Conservation (phyloP, 2,888 invertebrate species). For the Coleophora flavipennella region DNA sequence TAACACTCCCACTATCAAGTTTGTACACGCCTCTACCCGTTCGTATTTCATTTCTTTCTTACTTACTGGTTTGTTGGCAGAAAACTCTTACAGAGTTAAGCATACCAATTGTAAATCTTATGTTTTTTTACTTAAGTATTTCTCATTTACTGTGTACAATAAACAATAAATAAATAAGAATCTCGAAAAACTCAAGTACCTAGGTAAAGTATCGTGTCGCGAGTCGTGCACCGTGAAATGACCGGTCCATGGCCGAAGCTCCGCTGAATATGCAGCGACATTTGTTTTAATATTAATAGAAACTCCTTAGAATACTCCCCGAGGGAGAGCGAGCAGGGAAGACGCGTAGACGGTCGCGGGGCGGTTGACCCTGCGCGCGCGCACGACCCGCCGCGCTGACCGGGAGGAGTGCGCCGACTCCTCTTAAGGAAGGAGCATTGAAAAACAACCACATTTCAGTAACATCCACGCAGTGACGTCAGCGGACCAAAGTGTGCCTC, state of each 20-base stretch:
- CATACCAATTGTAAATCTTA: too few species aligned
- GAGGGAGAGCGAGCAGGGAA: slow-evolving; percentile 40
- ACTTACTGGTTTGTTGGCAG: too few species aligned
- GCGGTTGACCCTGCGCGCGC: slow-evolving; percentile 42
- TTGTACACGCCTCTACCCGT: too few species aligned
- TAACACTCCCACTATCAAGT: too few species aligned
- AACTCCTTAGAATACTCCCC: slow-evolving; percentile 48
- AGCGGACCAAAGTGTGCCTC: too few species aligned
- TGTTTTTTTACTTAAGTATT: too few species aligned
- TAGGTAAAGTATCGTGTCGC: slow-evolving; percentile 1
- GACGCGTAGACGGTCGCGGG: slow-evolving; percentile 39
- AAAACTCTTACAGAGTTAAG: too few species aligned
- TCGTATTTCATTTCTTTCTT: too few species aligned
- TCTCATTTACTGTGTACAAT: too few species aligned
- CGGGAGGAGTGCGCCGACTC: too few species aligned
- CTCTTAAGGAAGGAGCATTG: too few species aligned
- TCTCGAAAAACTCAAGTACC: neutral
- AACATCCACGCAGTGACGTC: neutral
- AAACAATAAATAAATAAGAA: too few species aligned
- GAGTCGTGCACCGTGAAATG: slow-evolving; percentile 28
- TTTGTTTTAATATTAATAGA: slow-evolving; percentile 53
- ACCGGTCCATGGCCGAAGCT: slow-evolving; percentile 59
- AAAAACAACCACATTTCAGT: slow-evolving; percentile 1
- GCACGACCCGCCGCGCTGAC: neutral
- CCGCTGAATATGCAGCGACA: slow-evolving; percentile 53